Percentiles rank a stretch among this genome's conserved stretches.
phyloP scores from a whole-genome alignment of 2,888 invertebrate species.

The Melanostoma scalare region DNA sequence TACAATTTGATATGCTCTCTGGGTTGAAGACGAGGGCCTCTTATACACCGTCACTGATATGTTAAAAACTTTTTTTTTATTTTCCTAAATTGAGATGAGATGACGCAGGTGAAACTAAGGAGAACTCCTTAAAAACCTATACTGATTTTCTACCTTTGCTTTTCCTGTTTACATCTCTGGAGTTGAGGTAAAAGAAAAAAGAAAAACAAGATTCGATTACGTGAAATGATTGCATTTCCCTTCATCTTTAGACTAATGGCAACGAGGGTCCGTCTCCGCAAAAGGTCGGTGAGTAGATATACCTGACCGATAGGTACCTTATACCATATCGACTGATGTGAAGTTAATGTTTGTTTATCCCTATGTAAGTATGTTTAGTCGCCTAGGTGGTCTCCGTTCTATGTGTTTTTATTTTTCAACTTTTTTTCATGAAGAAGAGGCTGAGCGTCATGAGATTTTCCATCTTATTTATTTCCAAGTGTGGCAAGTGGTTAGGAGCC shows the following conservation, averaged over 20 bases:
- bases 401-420: slow-evolving; percentile 6
- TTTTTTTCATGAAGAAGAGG: background rate
- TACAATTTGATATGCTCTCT: slow-evolving; percentile 42
- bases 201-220: slow-evolving; percentile 37
- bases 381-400: slow-evolving; percentile 48
- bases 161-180: slow-evolving; percentile 21
- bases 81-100: slow-evolving; percentile 13
- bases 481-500: slow-evolving; percentile 32
- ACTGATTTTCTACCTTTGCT: slow-evolving; percentile 2
- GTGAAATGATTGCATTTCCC: slow-evolving; percentile 49
- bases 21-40: slow-evolving; percentile 17
- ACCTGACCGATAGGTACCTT: slow-evolving; percentile 41
- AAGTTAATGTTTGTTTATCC: slow-evolving; percentile 47
- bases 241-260: slow-evolving; percentile 42
- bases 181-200: slow-evolving; percentile 8
- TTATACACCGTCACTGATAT: slow-evolving; percentile 4
- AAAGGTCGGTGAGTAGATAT: background rate
- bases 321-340: slow-evolving; percentile 33
- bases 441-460: background rate
- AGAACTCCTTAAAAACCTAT: slow-evolving; percentile 13
- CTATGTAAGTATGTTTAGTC: slow-evolving; percentile 19
- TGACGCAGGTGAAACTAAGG: slow-evolving; percentile 8
- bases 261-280: slow-evolving; percentile 3
- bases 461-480: background rate
- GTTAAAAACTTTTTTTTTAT: slow-evolving; percentile 28